Conservation (phyloP, 2,797 vertebrate species). For the Discoglossus pictus region DNA sequence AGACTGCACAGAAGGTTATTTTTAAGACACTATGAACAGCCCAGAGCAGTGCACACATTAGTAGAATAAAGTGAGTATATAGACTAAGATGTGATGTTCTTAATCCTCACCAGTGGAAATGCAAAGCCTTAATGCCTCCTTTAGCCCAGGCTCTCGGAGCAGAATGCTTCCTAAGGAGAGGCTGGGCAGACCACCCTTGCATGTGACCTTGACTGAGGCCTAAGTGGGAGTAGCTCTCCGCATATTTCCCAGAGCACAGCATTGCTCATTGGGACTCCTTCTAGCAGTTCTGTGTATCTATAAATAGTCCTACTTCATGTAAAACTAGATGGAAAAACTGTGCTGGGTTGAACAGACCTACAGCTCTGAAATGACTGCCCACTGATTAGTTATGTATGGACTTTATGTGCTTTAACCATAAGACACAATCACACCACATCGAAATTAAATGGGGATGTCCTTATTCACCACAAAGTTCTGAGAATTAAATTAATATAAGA, state of each 20-base stretch:
- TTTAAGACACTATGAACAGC: not conserved
- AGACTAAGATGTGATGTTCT: constrained; percentile 11
- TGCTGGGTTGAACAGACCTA: not conserved
- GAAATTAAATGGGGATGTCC: too few relatives aligned
- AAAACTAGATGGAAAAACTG: constrained; percentile 19
- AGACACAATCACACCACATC: too few relatives aligned
- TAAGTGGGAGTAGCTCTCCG: constrained; percentile 38
- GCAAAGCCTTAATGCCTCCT: constrained; percentile 43
- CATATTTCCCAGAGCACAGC: constrained; percentile 19
- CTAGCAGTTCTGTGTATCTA: constrained; percentile 21
- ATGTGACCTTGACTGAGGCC: constrained; percentile 45
- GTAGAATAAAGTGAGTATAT: too few relatives aligned
- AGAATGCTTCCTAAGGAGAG: constrained; percentile 39
- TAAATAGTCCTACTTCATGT: constrained; percentile 36
- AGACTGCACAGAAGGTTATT: not conserved
- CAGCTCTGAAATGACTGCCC: too few relatives aligned
- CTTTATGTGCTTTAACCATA: too few relatives aligned
- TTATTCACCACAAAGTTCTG: too few relatives aligned
- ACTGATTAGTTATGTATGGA: too few relatives aligned
- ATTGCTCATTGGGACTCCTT: constrained; percentile 40
- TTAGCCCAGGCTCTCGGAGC: constrained; percentile 36
- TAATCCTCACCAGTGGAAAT: constrained; percentile 42
- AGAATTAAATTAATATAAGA: too few relatives aligned
- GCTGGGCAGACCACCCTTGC: constrained; percentile 41
- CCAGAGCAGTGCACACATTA: not conserved